Base-by-base conservation (phyloP, 1,140 invertebrate genomes). In the Sycobia sp. region DNA sequence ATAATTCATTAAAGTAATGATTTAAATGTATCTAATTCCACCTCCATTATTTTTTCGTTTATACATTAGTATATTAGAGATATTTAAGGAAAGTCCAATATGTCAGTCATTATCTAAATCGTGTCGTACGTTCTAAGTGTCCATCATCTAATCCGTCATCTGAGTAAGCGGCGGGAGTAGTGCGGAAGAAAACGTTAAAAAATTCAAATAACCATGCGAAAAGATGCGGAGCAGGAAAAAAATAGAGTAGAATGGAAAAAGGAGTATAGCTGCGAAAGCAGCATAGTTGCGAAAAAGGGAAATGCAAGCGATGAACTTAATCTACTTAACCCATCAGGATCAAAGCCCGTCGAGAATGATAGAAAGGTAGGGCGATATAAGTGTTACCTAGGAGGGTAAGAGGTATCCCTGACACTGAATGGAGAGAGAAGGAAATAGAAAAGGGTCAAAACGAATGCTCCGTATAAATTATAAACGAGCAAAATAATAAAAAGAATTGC, bases 241-340 rank as follows among this genome's bases (percentile, higher is more conserved):
- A 49, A 13, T 22, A 36, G 27, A 53, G 41, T 13, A 41, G 16
- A 22, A 53, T n/a, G 22, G 11, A 20, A 32, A 32, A 43, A 51
- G 32, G 20, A 43, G 20, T 8, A 43, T 14, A 27, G 23, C n/a
- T 10, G 8, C 22, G n/a, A 16, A 49, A 25, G 3, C 5, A 18
- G 1, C 36, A n/a, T 11, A 20, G 36, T 14, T 46, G 32, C 23
- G 27, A 22, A 20, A 44, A 20, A 29, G 14, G 53, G 22, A 14
- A 51, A 25, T 66, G 56, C 49, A 39, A 56, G 44, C 51, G 49
- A 62, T 62, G 39, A 49, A 56, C 60, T 62, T 62, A 62, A 62
- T 62, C 60, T 62, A 39, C 60, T 62, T 62, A 62, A 62, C 39
- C n/a, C 36, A 27, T n/a, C n/a, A 56, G 44, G 23, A 14, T 27